phyloP scores from a whole-genome alignment of 2,888 invertebrate species.

The Tenthredo notha region DNA sequence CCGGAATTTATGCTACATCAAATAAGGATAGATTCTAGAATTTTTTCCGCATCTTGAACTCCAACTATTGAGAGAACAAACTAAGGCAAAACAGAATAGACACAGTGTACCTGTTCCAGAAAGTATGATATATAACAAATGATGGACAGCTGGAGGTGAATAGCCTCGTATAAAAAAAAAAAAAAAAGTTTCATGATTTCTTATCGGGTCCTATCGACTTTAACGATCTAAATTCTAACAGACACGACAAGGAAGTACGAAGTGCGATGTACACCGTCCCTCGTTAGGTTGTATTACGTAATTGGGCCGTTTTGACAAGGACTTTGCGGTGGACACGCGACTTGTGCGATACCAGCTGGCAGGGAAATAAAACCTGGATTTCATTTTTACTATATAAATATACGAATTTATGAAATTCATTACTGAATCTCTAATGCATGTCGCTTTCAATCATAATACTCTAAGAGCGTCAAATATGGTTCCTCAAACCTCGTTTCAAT shows the following conservation, averaged over 20 bases:
- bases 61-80: not conserved
- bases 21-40: not conserved
- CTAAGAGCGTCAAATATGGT: not conserved
- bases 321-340: slow-evolving; percentile 22
- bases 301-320: slow-evolving; percentile 48
- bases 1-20: not conserved
- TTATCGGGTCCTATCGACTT: slow-evolving; percentile 19
- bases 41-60: not conserved
- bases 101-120: too few relatives aligned
- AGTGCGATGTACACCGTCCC: slow-evolving; percentile 11
- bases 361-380: not conserved
- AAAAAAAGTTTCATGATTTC: not conserved
- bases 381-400: not conserved
- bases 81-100: not conserved
- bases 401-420: not conserved
- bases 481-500: not conserved
- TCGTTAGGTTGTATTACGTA: slow-evolving; percentile 41
- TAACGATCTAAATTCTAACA: slow-evolving; percentile 25
- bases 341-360: not conserved
- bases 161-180: not conserved
- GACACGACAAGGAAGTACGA: slow-evolving; percentile 31
- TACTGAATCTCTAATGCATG: not conserved
- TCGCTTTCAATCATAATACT: not conserved
- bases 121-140: not conserved
- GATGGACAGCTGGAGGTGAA: not conserved